Percentiles rank a stretch among this genome's conserved stretches.
These are phyloP conservation scores for Micropoecilia bifurca DNA, from an alignment of 2,797 vertebrate species.

Conservation along the genomic window DNA sequence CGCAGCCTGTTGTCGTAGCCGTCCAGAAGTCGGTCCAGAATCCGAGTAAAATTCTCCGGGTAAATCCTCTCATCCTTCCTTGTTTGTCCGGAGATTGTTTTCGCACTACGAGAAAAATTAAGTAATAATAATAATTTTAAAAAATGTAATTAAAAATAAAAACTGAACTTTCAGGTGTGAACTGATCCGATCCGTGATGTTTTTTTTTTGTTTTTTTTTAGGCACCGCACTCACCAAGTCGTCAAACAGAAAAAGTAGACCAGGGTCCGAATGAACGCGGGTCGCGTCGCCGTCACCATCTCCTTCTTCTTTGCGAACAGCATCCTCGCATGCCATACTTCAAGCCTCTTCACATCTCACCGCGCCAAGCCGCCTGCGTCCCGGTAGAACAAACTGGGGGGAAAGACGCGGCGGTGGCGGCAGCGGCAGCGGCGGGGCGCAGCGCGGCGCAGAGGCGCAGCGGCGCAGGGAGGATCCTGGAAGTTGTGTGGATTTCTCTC, in stretches of 20 bases:
- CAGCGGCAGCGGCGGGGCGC: constrained; percentile 31
- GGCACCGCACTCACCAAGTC: constrained; percentile 87
- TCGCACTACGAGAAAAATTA: constrained; percentile 79
- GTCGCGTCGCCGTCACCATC: constrained; percentile 86
- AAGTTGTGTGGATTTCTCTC: constrained; percentile 57
- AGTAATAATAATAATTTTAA: not conserved
- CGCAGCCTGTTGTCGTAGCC: constrained; percentile 98
- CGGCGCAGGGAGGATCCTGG: constrained; percentile 39
- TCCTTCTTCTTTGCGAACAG: constrained; percentile 91
- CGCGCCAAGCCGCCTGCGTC: constrained; percentile 78
- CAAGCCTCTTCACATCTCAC: constrained; percentile 86
- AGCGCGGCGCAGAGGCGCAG: constrained; percentile 10
- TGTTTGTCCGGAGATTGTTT: constrained; percentile 86
- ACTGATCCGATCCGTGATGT: not conserved
- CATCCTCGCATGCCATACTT: constrained; percentile 97
- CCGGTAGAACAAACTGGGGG: constrained; percentile 53
- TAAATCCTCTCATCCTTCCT: constrained; percentile 92
- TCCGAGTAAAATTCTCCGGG: constrained; percentile 97
- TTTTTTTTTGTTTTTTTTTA: not conserved
- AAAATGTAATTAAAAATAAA: not conserved
- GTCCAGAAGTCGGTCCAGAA: constrained; percentile 96
- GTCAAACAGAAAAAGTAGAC: constrained; percentile 89
- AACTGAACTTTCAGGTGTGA: not conserved
- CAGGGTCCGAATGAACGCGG: constrained; percentile 85
- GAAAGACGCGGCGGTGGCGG: not conserved